Evolutionary conservation across 2,888 invertebrate species (phyloP), one percentile per base, ranked within the genome.

Genomic region (Lithophane ornitopus): DNA sequence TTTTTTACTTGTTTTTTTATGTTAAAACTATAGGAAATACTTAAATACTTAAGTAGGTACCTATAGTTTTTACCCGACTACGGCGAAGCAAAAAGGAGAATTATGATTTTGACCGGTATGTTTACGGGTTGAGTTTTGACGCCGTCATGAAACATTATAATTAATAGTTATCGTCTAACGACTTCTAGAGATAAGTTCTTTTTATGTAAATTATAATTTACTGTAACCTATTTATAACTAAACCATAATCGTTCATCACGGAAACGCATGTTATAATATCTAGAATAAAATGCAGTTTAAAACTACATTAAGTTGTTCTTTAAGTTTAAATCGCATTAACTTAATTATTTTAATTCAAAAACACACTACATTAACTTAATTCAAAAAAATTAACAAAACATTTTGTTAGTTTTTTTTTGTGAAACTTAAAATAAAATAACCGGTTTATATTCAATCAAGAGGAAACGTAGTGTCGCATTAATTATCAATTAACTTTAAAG

Each of bases 401-500:
- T 70, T 77, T 66, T 66, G 28, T 70, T 73, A 1, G 9, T n/a
- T 81, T 61, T 81, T 67, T 65, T 44, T 46, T 16, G n/a, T 39
- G 63, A 34, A 39, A 72, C 73, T 49, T 72, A 41, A 66, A 68
- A 61, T 62, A 62, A 69, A 69, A 73, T 7, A 78, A 82, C 81
- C 56, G 34, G 74, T 81, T 78, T 39, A 0, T 49, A 46, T 16
- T 41, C 28, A 74, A 70, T 78, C 62, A 70, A 78, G 70, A 74
- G 81, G 79, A 82, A 82, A 74, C 58, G 58, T 70, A n/a, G 22
- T 52, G 67, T 56, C 62, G 58, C 63, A 63, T 63, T 67, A 59
- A 70, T 58, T 58, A 73, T 34, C 46, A 61, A 76, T 74, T 68
- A 70, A n/a, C 22, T 19, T 52, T 56, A 19, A 22, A 58, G 19